phyloP scores from a whole-genome alignment of 2,797 vertebrate genomes.

The Danionella dracula region DNA sequence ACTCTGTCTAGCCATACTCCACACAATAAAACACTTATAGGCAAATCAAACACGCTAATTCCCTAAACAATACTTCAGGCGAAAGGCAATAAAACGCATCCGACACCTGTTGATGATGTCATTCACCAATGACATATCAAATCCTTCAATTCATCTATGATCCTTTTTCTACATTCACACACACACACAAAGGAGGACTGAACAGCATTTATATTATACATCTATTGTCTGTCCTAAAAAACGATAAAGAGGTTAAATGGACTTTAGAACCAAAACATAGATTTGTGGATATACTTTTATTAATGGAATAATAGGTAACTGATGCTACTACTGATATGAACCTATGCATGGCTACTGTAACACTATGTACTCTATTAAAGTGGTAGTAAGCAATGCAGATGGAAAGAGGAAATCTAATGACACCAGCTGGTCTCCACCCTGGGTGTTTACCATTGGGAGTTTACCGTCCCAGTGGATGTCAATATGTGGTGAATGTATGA shows the following conservation, averaged over 20 bases:
- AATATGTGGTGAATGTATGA: not conserved
- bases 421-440: not conserved
- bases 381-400: constrained; percentile 30
- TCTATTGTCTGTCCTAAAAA: constrained; percentile 25
- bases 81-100: constrained; percentile 26
- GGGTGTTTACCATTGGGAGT: not conserved
- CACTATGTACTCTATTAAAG: constrained; percentile 36
- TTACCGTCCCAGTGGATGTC: not conserved
- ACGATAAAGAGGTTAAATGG: constrained; percentile 24
- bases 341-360: constrained; percentile 26
- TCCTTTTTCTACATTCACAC: constrained; percentile 1
- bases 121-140: not conserved
- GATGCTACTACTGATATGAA: constrained; percentile 37
- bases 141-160: not conserved
- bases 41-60: constrained; percentile 49
- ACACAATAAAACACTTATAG: not conserved
- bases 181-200: constrained; percentile 16
- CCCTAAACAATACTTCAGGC: constrained; percentile 39
- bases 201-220: constrained; percentile 28
- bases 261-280: constrained; percentile 19
- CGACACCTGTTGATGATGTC: constrained; percentile 30
- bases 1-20: constrained; percentile 9
- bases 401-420: constrained; percentile 15
- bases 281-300: constrained; percentile 23
- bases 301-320: constrained; percentile 19